Evolutionary conservation across 2,113 vertebrate species (phyloP).

Genomic region (Cygnus buccinator): DNA sequence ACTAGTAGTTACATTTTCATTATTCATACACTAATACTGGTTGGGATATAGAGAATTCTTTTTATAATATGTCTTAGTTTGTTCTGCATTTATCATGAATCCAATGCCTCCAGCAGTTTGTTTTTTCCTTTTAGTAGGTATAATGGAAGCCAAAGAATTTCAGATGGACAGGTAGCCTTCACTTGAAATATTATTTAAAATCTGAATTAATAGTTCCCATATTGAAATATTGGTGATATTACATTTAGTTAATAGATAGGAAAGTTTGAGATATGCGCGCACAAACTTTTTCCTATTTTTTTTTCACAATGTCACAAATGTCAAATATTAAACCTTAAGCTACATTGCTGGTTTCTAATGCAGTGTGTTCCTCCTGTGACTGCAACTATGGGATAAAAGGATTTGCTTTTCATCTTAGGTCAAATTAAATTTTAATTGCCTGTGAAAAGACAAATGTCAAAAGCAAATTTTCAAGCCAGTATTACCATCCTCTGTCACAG

Average conservation of each 20-base stretch:
- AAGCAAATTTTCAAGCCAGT: conserved; percentile 70
- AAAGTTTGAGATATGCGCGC: neutral
- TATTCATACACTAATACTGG: neutral
- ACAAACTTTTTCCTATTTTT: neutral
- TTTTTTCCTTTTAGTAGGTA: neutral
- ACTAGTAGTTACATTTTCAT: neutral
- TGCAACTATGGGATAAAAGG: conserved; percentile 72
- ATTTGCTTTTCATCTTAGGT: conserved; percentile 74
- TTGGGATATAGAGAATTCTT: neutral
- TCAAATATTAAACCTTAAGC: conserved; percentile 45
- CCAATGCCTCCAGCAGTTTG: neutral
- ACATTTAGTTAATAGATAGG: neutral
- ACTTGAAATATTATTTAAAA: neutral
- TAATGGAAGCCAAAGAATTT: neutral
- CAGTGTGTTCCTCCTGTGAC: conserved; percentile 52
- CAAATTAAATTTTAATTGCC: conserved; percentile 82
- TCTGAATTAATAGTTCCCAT: neutral
- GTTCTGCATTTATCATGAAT: neutral
- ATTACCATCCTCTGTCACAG: conserved; percentile 53
- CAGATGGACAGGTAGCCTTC: neutral
- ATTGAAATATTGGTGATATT: neutral
- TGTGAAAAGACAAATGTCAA: conserved; percentile 79
- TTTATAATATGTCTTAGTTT: neutral
- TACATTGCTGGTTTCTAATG: conserved; percentile 64
- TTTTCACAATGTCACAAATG: conserved; percentile 13